These are phyloP conservation scores for Archivesica marissinica DNA, from an alignment of 1,140 invertebrate genomes.

Conservation along the genomic window DNA sequence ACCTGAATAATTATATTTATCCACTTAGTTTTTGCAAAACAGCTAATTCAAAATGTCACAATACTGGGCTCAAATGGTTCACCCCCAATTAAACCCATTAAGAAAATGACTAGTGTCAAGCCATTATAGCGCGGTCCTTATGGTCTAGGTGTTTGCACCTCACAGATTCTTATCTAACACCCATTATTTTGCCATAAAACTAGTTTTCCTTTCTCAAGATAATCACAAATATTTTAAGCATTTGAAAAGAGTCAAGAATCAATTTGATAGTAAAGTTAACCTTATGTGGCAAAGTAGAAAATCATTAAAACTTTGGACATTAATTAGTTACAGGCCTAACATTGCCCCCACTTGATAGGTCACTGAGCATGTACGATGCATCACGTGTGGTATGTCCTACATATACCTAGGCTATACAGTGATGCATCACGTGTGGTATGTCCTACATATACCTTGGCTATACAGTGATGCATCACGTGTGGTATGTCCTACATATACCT, in stretches of 20 bases:
- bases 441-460: no score
- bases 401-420: no score
- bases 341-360: not conserved
- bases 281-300: constrained; percentile 32
- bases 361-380: no score
- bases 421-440: no score
- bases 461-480: no score
- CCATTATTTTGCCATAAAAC: constrained; percentile 40
- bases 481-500: no score
- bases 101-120: constrained; percentile 8
- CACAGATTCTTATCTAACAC: constrained; percentile 35
- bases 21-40: not conserved
- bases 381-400: no score
- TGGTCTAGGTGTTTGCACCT: constrained; percentile 20
- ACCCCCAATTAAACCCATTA: constrained; percentile 28
- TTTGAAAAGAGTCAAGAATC: not conserved
- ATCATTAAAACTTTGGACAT: not conserved
- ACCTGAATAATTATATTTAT: no score
- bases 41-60: constrained; percentile 5
- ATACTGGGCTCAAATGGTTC: constrained; percentile 15
- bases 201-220: constrained; percentile 23
- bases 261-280: constrained; percentile 3
- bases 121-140: constrained; percentile 11
- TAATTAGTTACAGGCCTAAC: constrained; percentile 1
- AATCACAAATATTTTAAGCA: constrained; percentile 24